Conservation (phyloP, 1,140 invertebrate genomes). For the Drosophila littoralis region DNA sequence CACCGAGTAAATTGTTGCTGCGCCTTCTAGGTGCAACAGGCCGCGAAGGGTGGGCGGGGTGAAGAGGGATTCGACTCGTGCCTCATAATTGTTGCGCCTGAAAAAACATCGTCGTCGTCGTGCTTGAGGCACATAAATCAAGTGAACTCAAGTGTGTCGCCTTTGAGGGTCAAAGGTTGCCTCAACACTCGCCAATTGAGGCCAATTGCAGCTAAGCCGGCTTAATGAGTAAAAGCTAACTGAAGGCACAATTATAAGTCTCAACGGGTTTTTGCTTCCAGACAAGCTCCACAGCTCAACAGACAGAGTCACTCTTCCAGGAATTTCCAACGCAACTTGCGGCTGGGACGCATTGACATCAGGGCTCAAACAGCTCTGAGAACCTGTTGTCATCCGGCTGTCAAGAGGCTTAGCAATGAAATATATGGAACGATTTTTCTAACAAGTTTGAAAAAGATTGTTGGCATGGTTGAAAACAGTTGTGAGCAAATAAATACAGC, state of each 20-base stretch:
- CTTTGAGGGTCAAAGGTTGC: neutral
- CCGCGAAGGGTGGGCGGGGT: neutral
- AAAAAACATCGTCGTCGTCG: neutral
- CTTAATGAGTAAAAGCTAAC: neutral
- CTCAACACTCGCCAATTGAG: constrained; percentile 11
- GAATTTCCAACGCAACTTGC: too few species aligned
- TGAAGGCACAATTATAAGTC: neutral
- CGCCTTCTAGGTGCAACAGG: too few species aligned
- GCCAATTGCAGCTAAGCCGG: neutral
- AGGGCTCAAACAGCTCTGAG: neutral
- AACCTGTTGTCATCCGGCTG: too few species aligned
- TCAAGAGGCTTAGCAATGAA: too few species aligned
- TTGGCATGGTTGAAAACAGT: too few species aligned
- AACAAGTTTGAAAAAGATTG: too few species aligned
- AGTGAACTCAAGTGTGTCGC: constrained; percentile 6
- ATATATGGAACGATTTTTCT: too few species aligned
- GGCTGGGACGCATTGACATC: neutral
- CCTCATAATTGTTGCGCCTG: constrained; percentile 58
- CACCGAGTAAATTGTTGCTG: constrained; percentile 24
- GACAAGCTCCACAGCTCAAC: too few species aligned
- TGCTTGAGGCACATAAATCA: constrained; percentile 33
- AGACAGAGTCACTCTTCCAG: too few species aligned
- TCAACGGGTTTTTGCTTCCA: neutral
- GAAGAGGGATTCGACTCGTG: constrained; percentile 8
- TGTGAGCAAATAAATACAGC: too few species aligned